Conservation (phyloP, 2,797 vertebrate species). For the Pangasius sanitwongsei region DNA sequence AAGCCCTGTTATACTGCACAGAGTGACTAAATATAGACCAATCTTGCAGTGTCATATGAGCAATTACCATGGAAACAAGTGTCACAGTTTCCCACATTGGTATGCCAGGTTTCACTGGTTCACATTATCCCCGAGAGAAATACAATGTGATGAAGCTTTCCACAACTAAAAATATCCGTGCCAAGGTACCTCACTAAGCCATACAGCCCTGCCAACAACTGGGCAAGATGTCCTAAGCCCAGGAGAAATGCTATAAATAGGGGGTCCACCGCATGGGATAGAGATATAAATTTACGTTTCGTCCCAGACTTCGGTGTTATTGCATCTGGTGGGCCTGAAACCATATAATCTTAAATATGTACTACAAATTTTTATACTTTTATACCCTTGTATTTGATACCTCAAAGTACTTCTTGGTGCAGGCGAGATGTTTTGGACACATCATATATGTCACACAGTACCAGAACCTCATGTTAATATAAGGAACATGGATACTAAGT, state of each 20-base stretch:
- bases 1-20: conserved; percentile 20
- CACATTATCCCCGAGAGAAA: conserved; percentile 38
- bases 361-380: not conserved
- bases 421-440: not conserved
- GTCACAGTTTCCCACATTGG: conserved; percentile 42
- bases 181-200: conserved; percentile 5
- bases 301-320: not conserved
- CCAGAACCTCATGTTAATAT: not conserved
- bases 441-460: too few relatives aligned
- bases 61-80: conserved; percentile 61
- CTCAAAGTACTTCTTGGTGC: not conserved
- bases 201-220: not conserved
- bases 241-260: not conserved
- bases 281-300: not conserved
- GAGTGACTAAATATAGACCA: conserved; percentile 54
- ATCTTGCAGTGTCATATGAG: conserved; percentile 53
- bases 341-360: not conserved
- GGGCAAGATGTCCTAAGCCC: not conserved
- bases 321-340: too few relatives aligned
- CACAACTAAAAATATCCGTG: conserved; percentile 11
- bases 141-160: not conserved
- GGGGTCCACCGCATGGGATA: not conserved
- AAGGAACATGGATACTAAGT: not conserved
- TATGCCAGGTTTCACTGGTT: conserved; percentile 27
- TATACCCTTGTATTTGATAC: not conserved